Evolutionary conservation across 2,888 invertebrate species (phyloP).

Genomic region (Eristalis arbustorum): DNA sequence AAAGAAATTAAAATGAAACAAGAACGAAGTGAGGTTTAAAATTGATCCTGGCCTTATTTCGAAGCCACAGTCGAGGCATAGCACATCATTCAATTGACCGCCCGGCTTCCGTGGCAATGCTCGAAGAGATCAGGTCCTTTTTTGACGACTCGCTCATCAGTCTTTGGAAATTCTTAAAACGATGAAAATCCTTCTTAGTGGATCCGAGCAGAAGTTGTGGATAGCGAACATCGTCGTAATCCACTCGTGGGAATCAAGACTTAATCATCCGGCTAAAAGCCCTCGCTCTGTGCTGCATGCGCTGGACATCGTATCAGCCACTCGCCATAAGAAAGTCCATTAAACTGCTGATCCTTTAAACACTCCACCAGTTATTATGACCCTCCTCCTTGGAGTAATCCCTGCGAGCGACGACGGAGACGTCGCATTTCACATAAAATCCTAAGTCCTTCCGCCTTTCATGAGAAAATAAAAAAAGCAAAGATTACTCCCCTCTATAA

Average conservation of each 20-base stretch:
- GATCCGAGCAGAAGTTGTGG: too few relatives aligned
- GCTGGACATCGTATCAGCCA: neutral
- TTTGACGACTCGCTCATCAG: too few relatives aligned
- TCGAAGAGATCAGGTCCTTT: too few relatives aligned
- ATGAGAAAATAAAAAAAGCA: neutral
- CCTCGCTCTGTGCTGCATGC: neutral
- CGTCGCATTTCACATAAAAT: neutral
- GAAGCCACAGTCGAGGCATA: too few relatives aligned
- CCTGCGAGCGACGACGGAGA: neutral
- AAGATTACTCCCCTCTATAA: constrained; percentile 1
- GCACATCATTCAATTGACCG: too few relatives aligned
- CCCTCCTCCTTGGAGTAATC: neutral
- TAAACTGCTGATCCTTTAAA: constrained; percentile 10
- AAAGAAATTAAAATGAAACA: too few relatives aligned
- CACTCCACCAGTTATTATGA: constrained; percentile 14
- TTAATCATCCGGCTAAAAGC: neutral
- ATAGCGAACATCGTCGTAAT: neutral
- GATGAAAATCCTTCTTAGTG: neutral
- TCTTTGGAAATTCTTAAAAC: neutral
- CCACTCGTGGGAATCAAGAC: neutral
- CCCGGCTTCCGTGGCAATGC: too few relatives aligned
- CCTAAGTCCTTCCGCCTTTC: neutral
- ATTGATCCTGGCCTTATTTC: too few relatives aligned
- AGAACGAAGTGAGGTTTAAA: too few relatives aligned
- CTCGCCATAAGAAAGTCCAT: neutral